phyloP scores from a whole-genome alignment of 2,113 vertebrate genomes.

The Hucho hucho region DNA sequence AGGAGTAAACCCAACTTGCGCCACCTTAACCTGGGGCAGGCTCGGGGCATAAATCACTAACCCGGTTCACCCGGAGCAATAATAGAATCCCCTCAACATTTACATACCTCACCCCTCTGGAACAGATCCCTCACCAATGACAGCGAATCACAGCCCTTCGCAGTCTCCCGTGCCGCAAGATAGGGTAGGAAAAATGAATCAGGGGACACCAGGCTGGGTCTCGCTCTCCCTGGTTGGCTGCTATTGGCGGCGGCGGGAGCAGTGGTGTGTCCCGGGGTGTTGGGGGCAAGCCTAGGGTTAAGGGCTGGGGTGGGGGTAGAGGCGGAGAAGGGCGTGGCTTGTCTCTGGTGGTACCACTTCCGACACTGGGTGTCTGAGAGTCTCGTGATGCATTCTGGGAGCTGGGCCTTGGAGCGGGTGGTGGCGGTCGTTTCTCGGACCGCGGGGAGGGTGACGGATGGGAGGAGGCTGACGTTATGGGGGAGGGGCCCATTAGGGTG shows the following conservation, averaged over 20 bases:
- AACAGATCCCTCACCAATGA: not conserved
- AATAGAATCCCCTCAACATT: not conserved
- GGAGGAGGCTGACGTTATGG: not conserved
- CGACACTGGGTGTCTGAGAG: not conserved
- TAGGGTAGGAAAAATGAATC: not conserved
- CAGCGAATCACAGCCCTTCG: not conserved
- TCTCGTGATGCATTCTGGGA: conserved; percentile 2
- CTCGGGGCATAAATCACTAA: no score
- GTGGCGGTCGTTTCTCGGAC: not conserved
- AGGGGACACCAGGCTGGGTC: no score
- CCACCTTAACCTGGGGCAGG: no score
- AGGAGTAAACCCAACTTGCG: no score
- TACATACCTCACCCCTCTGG: not conserved
- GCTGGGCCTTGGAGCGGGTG: not conserved
- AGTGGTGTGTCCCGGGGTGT: not conserved
- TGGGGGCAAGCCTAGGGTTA: not conserved
- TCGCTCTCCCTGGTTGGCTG: not conserved
- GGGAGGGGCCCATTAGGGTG: not conserved
- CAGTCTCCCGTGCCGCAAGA: not conserved
- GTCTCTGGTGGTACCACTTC: not conserved
- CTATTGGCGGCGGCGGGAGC: not conserved
- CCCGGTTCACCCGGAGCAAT: no score
- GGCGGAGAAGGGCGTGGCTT: not conserved
- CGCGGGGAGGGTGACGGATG: not conserved
- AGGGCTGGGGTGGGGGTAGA: not conserved